A percentile compares a stretch with the other conserved stretches of the same genome.
Evolutionary conservation across 2,113 vertebrate species (phyloP).

Genomic region (Melanotaenia duboulayi): DNA sequence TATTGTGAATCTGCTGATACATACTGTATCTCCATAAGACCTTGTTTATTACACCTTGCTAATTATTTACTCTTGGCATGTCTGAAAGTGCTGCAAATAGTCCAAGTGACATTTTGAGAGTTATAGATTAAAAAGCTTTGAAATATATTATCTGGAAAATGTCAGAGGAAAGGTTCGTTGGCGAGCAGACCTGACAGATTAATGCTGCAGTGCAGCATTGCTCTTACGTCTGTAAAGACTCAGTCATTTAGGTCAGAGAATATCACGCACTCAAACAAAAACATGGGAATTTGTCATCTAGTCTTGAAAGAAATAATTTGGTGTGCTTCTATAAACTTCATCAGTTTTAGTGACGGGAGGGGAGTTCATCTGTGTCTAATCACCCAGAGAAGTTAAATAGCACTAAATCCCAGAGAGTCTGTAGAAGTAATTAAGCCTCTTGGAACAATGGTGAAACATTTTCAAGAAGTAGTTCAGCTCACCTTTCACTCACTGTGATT

Average conservation of each 20-base stretch:
- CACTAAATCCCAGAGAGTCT: conserved; percentile 44
- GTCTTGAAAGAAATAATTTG: neutral
- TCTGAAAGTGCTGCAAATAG: conserved; percentile 52
- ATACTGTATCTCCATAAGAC: conserved; percentile 20
- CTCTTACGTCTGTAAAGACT: conserved; percentile 29
- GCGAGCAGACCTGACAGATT: conserved; percentile 35
- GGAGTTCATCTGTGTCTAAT: conserved; percentile 52
- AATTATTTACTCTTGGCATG: conserved; percentile 56
- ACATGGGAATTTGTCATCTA: conserved; percentile 6
- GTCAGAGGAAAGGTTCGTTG: conserved; percentile 57
- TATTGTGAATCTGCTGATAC: conserved; percentile 40
- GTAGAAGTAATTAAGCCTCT: conserved; percentile 51
- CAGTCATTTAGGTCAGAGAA: conserved; percentile 6
- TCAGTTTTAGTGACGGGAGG: conserved; percentile 30
- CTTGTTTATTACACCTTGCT: conserved; percentile 22
- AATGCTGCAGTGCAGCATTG: conserved; percentile 19
- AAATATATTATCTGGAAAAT: conserved; percentile 62
- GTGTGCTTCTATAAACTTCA: conserved; percentile 11
- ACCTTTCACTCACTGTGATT: neutral
- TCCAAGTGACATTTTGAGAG: conserved; percentile 64
- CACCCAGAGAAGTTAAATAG: conserved; percentile 44
- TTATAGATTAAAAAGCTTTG: conserved; percentile 48
- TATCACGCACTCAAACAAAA: conserved; percentile 20
- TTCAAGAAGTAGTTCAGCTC: conserved; percentile 13
- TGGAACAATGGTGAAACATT: conserved; percentile 42